Conservation (phyloP, 2,888 invertebrate species). For the Vesta saturnalis region DNA sequence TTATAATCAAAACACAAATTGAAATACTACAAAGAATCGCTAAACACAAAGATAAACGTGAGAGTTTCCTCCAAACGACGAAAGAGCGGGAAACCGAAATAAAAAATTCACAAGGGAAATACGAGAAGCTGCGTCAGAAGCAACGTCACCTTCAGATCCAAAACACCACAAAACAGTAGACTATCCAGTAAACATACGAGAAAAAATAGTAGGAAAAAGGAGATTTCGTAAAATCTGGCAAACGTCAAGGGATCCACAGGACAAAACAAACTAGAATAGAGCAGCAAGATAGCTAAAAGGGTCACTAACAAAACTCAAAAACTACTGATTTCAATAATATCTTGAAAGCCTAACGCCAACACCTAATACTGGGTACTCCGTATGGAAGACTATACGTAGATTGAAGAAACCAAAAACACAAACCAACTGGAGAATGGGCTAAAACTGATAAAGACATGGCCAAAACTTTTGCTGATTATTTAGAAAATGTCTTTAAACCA, state of each 20-base stretch:
- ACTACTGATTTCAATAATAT: slow-evolving; percentile 4
- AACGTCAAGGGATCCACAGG: too few relatives aligned
- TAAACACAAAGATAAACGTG: neutral
- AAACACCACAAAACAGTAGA: neutral
- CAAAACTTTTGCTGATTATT: neutral
- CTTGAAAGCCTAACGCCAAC: slow-evolving; percentile 9
- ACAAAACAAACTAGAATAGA: too few relatives aligned
- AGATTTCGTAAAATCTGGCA: too few relatives aligned
- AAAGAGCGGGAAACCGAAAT: slow-evolving; percentile 13
- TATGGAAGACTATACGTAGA: too few relatives aligned
- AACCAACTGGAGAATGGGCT: neutral
- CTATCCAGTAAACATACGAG: neutral
- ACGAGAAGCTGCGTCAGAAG: neutral
- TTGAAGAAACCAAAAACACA: too few relatives aligned
- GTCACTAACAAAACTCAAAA: too few relatives aligned
- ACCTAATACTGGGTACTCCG: neutral
- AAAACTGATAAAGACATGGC: neutral
- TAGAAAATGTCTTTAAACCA: neutral
- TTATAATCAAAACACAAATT: neutral
- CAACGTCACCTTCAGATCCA: neutral
- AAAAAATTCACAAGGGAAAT: slow-evolving; percentile 4
- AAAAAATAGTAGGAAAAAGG: neutral
- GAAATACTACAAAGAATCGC: neutral
- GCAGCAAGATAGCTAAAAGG: neutral
- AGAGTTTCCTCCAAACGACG: neutral